Conservation (phyloP, 1,140 invertebrate species). For the Wasmannia auropunctata region DNA sequence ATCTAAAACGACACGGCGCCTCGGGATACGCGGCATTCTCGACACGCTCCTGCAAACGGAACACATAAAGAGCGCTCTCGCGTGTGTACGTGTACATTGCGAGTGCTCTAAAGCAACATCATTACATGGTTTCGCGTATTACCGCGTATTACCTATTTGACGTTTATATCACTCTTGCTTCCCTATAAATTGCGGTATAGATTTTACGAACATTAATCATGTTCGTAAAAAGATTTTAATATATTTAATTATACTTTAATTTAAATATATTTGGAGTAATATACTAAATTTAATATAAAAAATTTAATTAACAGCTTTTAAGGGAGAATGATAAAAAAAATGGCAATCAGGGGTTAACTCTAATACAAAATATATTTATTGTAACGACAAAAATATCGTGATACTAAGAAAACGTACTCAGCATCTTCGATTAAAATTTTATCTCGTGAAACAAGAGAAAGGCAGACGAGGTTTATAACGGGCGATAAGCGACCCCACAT, state of each 20-base stretch:
- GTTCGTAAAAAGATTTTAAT: neutral
- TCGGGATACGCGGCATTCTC: slow-evolving; percentile 11
- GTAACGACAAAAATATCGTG: neutral
- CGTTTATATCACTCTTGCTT: slow-evolving; percentile 9
- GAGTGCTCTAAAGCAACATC: slow-evolving; percentile 2
- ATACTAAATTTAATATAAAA: neutral
- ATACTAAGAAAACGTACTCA: neutral
- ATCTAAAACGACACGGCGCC: slow-evolving; percentile 28
- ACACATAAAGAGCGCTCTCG: slow-evolving; percentile 8
- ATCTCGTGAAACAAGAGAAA: neutral
- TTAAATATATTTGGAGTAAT: too few species aligned
- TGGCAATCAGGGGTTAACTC: too few species aligned
- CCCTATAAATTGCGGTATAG: neutral
- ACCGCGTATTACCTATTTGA: slow-evolving; percentile 7
- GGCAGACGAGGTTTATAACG: neutral
- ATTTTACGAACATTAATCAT: too few species aligned
- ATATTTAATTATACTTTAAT: neutral
- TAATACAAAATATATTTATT: neutral
- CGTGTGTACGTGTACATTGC: neutral
- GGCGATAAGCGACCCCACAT: slow-evolving; percentile 21
- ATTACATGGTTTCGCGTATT: slow-evolving; percentile 40
- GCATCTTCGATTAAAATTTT: neutral
- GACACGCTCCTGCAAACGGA: slow-evolving; percentile 32
- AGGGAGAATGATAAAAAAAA: too few species aligned
- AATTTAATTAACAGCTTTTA: slow-evolving; percentile 2